Evolutionary conservation across 2,888 invertebrate species (phyloP), one percentile per base, ranked within the genome.

Genomic region (Heliconius charithonia): DNA sequence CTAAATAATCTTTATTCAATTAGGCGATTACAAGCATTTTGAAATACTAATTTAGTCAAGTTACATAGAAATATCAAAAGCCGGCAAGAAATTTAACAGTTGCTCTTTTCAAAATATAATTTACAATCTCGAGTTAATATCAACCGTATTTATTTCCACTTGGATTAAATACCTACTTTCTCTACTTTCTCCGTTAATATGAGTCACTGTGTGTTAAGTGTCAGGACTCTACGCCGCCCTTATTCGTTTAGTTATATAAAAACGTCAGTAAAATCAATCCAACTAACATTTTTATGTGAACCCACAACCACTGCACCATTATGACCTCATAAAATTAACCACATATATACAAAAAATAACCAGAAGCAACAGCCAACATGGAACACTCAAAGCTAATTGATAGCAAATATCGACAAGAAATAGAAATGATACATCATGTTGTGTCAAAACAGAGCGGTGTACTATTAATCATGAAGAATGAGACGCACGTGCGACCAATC

Each of bases 351-450:
- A n/a, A 41, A 37, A 16, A 69, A 41, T 25, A 74, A 62, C 41
- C 45, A 51, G 19, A 37, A 56, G 45, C 41, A 76, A 75, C 41
- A 66, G 51, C 66, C 51, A 81, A 75, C 71, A 69, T 77, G 79
- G 80, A 77, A 78, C 80, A 79, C 79, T 78, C 75, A 81, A 89
- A 91, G 90, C 87, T 92, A 93, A 94, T 93, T 93, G 93, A 93
- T 93, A 87, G 87, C 84, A 85, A 87, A 87, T 88, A 92, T 93
- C 89, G 92, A 91, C 92, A 92, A 92, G 91, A 92, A 92, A 92
- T 84, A 89, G 88, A 89, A 93, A 92, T 94, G 93, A 94, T 94
- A 93, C 94, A 94, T 94, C 93, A 92, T 88, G 89, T 85, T 85
- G 88, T 89, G 93, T 93, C 94, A 92, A 86, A 90, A 89, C 93